phyloP scores from a whole-genome alignment of 1,140 invertebrate species.

The Ctenoplectra terminalis region DNA sequence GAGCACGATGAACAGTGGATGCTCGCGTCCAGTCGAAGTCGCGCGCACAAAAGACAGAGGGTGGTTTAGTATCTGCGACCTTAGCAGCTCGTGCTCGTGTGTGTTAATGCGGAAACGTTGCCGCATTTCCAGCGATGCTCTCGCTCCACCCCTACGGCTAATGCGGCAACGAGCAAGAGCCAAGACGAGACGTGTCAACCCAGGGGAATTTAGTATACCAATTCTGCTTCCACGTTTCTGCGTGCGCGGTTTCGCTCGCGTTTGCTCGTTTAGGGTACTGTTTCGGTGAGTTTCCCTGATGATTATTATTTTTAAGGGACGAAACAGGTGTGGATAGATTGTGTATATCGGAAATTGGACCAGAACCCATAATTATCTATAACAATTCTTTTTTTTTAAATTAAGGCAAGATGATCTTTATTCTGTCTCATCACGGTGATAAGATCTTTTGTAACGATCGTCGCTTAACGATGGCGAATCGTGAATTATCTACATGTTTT shows the following conservation, averaged over 20 bases:
- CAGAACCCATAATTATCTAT: too few relatives aligned
- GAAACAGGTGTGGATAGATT: too few relatives aligned
- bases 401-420: too few relatives aligned
- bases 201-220: conserved; percentile 39
- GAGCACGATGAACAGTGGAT: not conserved
- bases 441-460: too few relatives aligned
- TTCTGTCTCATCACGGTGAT: too few relatives aligned
- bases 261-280: conserved; percentile 18
- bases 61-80: not conserved
- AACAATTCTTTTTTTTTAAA: too few relatives aligned
- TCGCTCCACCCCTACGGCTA: conserved; percentile 18
- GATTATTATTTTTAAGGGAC: too few relatives aligned
- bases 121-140: conserved; percentile 36
- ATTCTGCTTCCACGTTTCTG: conserved; percentile 12
- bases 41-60: not conserved
- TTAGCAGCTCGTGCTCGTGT: conserved; percentile 1
- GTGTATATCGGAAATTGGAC: too few relatives aligned
- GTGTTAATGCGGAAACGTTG: conserved; percentile 60
- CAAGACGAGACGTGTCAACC: conserved; percentile 48
- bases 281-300: too few relatives aligned
- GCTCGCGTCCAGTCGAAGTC: not conserved
- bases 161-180: conserved; percentile 40
- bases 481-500: too few relatives aligned
- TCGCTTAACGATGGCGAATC: too few relatives aligned
- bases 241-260: not conserved